Evolutionary conservation across 2,888 invertebrate genomes (phyloP), one percentile per base, ranked within the genome.

Genomic region (Archaeoteleia sp.): DNA sequence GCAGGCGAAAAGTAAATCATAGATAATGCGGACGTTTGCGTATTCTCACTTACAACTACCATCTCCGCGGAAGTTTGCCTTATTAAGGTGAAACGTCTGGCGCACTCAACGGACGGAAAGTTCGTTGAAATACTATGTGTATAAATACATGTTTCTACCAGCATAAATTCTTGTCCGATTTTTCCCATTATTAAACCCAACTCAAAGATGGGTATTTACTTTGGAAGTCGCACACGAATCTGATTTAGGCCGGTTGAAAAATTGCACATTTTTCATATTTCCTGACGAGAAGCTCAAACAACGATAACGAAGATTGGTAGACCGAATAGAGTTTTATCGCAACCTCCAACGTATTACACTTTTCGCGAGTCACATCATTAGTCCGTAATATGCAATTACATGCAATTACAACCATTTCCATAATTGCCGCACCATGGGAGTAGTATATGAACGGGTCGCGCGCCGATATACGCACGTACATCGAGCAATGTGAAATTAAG

Each of bases 1-100:
- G 61, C 54, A 43, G 42, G 45, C 49, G 43, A 37, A 51, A 63
- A 49, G 60, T 70, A 70, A 70, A 67, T 67, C 67, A 67, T 62
- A 48, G 67, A 67, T 62, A 66, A 70, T 66, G 66, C 54, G 62
- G 58, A 57, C 66, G 66, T 66, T 70, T 62, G 62, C 62, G 70
- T 55, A 67, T 67, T 67, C 58, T 63, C 70, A 55, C 60, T 51
- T 49, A 34, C 67, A 57, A 62, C 51, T 43, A 40, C 17, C 30
- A 45, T 63, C 48, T 54, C 55, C 25, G 40, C 27, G 53, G 48
- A 49, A 62, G 49, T 45, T 62, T 60, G 39, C 48, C 57, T 65
- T 70, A 70, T 62, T 66, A 61, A 60, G 48, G 53, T 43, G 49
- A 58, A 63, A 46, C 58, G 60, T 55, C 57, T 68, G 63, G 55